Percentiles rank a stretch among this genome's conserved stretches.
phyloP scores from a whole-genome alignment of 2,113 vertebrate species.

The Sinocyclocheilus maitianheensis region DNA sequence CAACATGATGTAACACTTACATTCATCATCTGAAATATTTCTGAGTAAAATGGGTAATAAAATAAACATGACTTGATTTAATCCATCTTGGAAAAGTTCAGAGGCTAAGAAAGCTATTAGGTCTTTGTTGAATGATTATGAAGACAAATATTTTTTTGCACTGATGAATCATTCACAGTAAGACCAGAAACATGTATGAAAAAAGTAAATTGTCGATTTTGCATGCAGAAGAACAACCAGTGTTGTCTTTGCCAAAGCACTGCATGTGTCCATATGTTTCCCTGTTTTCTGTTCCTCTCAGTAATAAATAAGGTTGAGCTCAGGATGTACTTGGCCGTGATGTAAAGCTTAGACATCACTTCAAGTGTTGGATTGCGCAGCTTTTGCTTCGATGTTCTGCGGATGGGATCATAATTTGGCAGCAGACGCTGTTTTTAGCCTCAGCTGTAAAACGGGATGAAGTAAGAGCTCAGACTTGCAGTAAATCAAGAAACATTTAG shows the following conservation, averaged over 20 bases:
- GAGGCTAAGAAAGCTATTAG: too few species aligned
- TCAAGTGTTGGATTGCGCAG: background rate
- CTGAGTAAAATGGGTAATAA: background rate
- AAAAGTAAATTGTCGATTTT: background rate
- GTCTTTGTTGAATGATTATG: background rate
- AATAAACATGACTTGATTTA: background rate
- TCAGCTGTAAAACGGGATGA: constrained; percentile 30
- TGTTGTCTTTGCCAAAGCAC: background rate
- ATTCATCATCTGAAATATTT: too few species aligned
- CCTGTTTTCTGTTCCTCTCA: background rate
- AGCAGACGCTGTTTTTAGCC: constrained; percentile 5
- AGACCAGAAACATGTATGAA: background rate
- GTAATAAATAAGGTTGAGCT: background rate
- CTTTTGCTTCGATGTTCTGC: background rate
- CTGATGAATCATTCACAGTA: background rate
- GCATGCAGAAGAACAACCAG: background rate
- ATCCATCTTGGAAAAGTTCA: background rate
- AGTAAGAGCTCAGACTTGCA: constrained; percentile 21
- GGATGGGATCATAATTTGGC: constrained; percentile 36
- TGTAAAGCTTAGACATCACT: background rate
- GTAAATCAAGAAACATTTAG: constrained; percentile 12
- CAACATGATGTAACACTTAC: too few species aligned
- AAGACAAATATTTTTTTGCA: background rate
- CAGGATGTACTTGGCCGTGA: background rate
- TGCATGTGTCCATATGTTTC: background rate